Conservation (phyloP, 2,888 invertebrate genomes). For the Melanophora roralis region DNA sequence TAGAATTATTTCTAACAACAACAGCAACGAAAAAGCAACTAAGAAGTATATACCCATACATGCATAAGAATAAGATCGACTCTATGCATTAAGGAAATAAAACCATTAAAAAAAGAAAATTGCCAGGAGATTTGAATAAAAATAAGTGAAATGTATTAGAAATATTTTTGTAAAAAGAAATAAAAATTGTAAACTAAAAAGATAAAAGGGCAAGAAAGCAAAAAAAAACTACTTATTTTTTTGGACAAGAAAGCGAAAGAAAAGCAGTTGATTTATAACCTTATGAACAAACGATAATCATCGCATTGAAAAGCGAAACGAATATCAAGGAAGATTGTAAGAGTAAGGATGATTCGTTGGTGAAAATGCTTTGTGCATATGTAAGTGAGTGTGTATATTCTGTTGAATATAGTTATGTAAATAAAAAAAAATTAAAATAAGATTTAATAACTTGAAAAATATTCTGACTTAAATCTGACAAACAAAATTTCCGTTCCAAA, state of each 20-base stretch:
- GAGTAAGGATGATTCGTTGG: too few relatives aligned
- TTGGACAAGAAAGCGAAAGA: constrained; percentile 11
- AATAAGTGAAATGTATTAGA: constrained; percentile 9
- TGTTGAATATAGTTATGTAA: too few relatives aligned
- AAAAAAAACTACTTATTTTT: neutral
- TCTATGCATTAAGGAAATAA: constrained; percentile 54
- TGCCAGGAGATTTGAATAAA: constrained; percentile 27
- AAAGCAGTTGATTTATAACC: constrained; percentile 53
- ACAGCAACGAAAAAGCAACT: neutral
- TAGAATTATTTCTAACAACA: constrained; percentile 1
- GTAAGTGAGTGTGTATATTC: too few relatives aligned
- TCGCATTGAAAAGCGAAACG: constrained; percentile 23
- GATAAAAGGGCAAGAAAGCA: neutral
- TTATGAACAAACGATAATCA: constrained; percentile 39
- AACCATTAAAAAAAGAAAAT: constrained; percentile 48
- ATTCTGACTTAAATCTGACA: too few relatives aligned
- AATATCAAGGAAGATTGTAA: constrained; percentile 1
- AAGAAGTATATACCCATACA: neutral
- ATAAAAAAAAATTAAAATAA: too few relatives aligned
- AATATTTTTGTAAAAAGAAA: neutral
- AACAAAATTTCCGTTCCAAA: too few relatives aligned
- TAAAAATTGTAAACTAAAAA: neutral
- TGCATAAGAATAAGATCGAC: neutral
- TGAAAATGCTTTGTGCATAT: too few relatives aligned
- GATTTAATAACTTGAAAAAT: too few relatives aligned